Evolutionary conservation across 2,797 vertebrate species (phyloP), one percentile per base, ranked within the genome.

Genomic region (Sibirionetta formosa): DNA sequence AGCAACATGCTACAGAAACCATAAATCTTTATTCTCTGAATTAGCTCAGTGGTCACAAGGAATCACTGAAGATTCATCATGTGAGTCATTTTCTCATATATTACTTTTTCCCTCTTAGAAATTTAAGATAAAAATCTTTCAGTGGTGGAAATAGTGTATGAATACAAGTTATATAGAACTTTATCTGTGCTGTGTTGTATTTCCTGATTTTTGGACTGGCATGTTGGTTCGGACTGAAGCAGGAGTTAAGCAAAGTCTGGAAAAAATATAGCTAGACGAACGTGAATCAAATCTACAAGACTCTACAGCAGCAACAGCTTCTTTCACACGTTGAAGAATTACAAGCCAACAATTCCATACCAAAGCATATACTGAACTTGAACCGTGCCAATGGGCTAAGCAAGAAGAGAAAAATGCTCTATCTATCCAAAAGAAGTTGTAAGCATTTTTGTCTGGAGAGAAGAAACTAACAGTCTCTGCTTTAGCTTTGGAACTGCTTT

Each of bases 401-500:
- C 50, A 63, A 14, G 15, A 13, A 26, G 29, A 79, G 44, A 68
- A 9, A 38, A 75, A 65, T 23, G 48, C 44, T 63, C 3, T 0
- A 4, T 26, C 64, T 58, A 58, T 31, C 50, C 79, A 36, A 14
- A 36, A 72, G 33, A 80, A 58, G 27, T 23, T 56, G 33, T 31
- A 46, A 86, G 26, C 7, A 40, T 42, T 85, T 69, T 24, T 50
- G 27, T 50, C 60, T 26, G 12, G 20, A 31, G 54, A 40, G 2
- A 63, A 1, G 2, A 70, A 54, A 46, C 23, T 3, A 10, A 16
- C 9, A 17, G 12, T 5, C 36, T 56, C 42, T 66, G 76, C 35
- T 20, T 18, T n/a, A 0, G 9, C 33, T 51, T 24, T 0, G 0
- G 58, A 72, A 61, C 27, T 11, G 35, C 57, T 64, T 35, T 1